Conservation (phyloP, 2,888 invertebrate species). For the Oscheius myriophilus region DNA sequence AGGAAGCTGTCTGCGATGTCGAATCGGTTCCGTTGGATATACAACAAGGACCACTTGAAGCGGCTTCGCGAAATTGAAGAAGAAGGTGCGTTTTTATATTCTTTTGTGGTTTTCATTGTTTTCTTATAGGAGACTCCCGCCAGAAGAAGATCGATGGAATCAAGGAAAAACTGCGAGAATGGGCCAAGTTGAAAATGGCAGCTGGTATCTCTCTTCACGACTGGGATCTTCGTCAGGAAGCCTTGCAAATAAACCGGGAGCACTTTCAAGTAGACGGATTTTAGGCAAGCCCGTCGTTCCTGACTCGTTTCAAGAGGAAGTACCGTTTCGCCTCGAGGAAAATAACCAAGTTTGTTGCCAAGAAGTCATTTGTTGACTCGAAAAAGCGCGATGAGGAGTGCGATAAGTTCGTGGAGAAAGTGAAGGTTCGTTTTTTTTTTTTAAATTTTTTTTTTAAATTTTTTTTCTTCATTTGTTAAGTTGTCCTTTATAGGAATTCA, state of each 20-base stretch:
- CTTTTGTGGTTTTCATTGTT: too few species aligned
- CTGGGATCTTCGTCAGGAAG: neutral
- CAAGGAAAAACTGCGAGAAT: neutral
- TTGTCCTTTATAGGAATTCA: too few species aligned
- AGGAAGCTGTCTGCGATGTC: neutral
- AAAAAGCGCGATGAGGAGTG: neutral
- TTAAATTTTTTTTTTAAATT: neutral
- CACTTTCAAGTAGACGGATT: neutral
- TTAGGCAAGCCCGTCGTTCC: neutral
- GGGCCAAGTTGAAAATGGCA: neutral
- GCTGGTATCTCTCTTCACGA: conserved; percentile 1
- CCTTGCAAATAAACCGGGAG: neutral
- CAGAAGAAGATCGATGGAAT: neutral
- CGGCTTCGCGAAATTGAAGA: neutral
- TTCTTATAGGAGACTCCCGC: neutral
- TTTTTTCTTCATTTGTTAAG: too few species aligned
- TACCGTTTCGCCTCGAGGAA: neutral
- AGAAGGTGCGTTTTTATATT: neutral
- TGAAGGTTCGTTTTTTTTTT: neutral
- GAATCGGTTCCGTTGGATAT: neutral
- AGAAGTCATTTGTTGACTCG: neutral
- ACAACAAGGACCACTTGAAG: neutral
- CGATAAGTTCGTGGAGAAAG: conserved; percentile 7
- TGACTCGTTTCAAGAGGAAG: neutral
- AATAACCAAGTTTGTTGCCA: conserved; percentile 23